Base-by-base conservation (phyloP, 2,888 invertebrate species). In the Lymantria dispar region DNA sequence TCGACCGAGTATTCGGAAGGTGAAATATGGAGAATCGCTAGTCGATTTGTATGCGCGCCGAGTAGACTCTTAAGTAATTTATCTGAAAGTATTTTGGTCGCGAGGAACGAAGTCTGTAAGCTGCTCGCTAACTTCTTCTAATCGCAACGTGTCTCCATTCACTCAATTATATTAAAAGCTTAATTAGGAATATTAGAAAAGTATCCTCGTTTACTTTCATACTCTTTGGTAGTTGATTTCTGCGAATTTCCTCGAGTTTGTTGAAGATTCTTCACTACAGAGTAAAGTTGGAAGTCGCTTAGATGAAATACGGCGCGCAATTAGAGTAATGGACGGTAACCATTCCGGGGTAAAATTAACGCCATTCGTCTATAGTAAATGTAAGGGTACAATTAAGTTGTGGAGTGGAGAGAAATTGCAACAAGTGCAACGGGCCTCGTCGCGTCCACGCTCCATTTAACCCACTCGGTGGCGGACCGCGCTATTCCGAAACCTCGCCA, bases 121-220 rank as follows among this genome's bases (percentile, higher is more conserved):
- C 42, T 66, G 62, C 67, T 77, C 70, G 66, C 62, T 71, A 69
- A 69, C 72, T 72, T 71, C 74, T 78, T 78, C 75, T 74, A 79
- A 80, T 80, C 74, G 72, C 78, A 79, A 84, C 81, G 79, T 83
- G 83, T 87, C 86, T 83, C 82, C 76, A 80, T 80, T 85, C 78
- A 83, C 87, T 85, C 84, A 89, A 90, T 91, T 91, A 88, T 85
- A 85, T 89, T 89, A 88, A 89, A 85, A 88, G 87, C 86, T 87
- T 87, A 89, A 89, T 91, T 88, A 89, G 83, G 83, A 83, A 86
- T 87, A 89, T 89, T 86, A 87, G 80, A 77, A 68, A 83, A 85
- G 80, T 82, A 77, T 83, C 82, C 78, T 83, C 81, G 79, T 81
- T 82, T 78, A 80, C 78, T 81, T 85, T 76, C 75, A 76, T 82